Base-by-base conservation (phyloP, 2,797 vertebrate species). In the Cercopithecus diana region DNA sequence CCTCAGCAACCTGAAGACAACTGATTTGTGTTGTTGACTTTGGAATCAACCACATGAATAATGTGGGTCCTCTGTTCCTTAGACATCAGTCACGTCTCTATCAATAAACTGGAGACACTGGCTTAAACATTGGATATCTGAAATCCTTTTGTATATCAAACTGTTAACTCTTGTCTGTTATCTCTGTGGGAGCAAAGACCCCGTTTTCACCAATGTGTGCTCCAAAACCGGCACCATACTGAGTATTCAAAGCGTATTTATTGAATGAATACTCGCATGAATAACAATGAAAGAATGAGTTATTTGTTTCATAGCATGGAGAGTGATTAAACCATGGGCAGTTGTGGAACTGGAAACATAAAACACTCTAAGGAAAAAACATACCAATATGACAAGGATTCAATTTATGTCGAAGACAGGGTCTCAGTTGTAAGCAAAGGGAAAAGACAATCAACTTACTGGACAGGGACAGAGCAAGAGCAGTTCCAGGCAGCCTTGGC, bases 1-100 rank as follows among this genome's bases (percentile, higher is more conserved):
- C 41, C 72, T 76, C 26, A 67, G 75, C 58, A 81, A 48, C 45
- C 52, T 9, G 5, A 90, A 73, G 77, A 82, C n/a, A 43, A 39
- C 33, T 92, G 81, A 79, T 93, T 88, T 92, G 77, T 95, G 76
- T 30, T 93, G 70, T 64, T 90, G 70, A 96, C 52, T 79, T 92
- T 79, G 73, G 73, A 67, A 57, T 88, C 72, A 80, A 77, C n/a
- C 24, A n/a, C 19, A 41, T 61, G 77, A 95, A 76, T 90, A 79
- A 88, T 92, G 48, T 83, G 75, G 39, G 50, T 73, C 55, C 48
- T 83, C 8, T 88, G 75, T 91, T 94, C 85, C 75, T 80, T 89
- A 88, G 85, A 70, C 30, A 88, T 67, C 39, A 30, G 17, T 84
- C 70, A 39, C n/a, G 1, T 70, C 24, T 76, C 41, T 72, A 7